Evolutionary conservation across 2,113 vertebrate genomes (phyloP), one percentile per base, ranked within the genome.

Genomic region (Cryptomyrus ogoouensis): DNA sequence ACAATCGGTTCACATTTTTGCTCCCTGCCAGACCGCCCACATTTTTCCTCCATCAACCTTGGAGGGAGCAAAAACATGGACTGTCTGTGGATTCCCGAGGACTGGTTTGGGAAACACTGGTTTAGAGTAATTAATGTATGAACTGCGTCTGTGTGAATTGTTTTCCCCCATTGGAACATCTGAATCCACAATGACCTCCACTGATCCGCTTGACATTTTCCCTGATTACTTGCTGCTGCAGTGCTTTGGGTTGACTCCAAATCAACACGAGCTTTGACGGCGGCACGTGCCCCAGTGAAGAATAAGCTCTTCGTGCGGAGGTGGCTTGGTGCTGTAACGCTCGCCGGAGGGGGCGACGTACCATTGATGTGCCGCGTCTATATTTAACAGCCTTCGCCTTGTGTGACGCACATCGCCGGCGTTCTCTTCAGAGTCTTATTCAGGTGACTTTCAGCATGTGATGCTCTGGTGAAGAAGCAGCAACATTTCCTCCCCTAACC

Each of bases 351-450:
- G 24, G 83, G n/a, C 74, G 35, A 80, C 74, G 31, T 80, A 17
- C 47, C 46, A 49, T 49, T 86, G 24, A 49, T 50, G 74, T 31
- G 44, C 83, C 83, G 44, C 13, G 83, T 85, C 83, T 85, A 85
- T 85, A 85, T 85, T 85, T 85, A 85, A 85, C 83, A 85, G 42
- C 24, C 5, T 50, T 86, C n/a, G n/a, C 83, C 3, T 17, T 24
- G n/a, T 27, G 44, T 86, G 83, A 86, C 83, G 83, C 83, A 86
- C 83, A 31, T 50, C 24, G 31, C 83, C n/a, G 83, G 44, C 83
- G 46, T 50, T 49, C 31, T 80, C 4, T 19, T 80, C 31, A 42
- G 35, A 77, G 74, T 39, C 74, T 42, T 80, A 80, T 80, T 80
- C 74, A 80, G 74, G 74, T 80, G 74, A 80, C 74, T 80, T 42